These are phyloP conservation scores for Neolamprologus devosi DNA, from an alignment of 2,113 vertebrate genomes.

Conservation along the genomic window DNA sequence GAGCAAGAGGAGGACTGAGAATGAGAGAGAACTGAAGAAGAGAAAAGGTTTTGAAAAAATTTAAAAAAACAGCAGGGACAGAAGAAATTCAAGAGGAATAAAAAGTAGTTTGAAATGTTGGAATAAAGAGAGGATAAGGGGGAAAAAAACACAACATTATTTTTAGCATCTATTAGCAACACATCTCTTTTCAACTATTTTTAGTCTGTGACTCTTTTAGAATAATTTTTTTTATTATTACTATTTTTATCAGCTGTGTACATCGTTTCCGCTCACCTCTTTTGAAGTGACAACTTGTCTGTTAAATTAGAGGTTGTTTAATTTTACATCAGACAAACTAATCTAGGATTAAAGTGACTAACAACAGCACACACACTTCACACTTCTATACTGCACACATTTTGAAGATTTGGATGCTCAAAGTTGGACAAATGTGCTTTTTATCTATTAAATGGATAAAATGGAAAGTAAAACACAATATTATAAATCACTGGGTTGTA, in stretches of 20 bases:
- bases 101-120: not conserved
- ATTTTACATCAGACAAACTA: not conserved
- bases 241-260: not conserved
- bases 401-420: not conserved
- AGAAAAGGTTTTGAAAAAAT: not conserved
- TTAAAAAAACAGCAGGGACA: not conserved
- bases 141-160: not conserved
- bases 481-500: not conserved
- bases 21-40: conserved; percentile 54
- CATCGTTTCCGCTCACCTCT: not conserved
- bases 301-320: not conserved
- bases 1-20: conserved; percentile 85
- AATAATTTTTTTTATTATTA: not conserved
- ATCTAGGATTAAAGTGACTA: not conserved
- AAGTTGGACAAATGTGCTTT: not conserved
- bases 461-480: not conserved
- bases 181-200: not conserved
- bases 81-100: not conserved
- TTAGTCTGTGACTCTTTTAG: not conserved
- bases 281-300: not conserved
- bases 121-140: not conserved
- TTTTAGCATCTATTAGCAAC: not conserved
- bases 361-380: accelerated
- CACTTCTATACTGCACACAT: accelerated
- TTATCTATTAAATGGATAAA: not conserved